Percentiles rank a stretch among this genome's conserved stretches.
phyloP scores from a whole-genome alignment of 2,113 vertebrate genomes.

The Tor tambroides region DNA sequence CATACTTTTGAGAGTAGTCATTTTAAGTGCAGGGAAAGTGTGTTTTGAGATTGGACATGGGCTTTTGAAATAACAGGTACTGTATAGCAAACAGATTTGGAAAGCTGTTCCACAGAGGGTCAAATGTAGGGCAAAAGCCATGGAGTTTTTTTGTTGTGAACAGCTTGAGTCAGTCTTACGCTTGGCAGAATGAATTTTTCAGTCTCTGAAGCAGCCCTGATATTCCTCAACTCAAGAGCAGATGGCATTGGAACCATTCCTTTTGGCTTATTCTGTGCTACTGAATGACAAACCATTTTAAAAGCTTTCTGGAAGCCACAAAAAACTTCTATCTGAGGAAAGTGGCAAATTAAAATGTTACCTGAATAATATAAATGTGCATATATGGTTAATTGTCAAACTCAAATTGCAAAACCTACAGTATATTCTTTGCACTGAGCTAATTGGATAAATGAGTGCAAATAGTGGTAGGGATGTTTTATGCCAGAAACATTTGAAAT shows the following conservation, averaged over 20 bases:
- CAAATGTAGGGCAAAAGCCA: constrained; percentile 20
- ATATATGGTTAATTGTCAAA: background rate
- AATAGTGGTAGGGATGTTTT: too few relatives aligned
- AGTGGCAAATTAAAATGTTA: background rate
- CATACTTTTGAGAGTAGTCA: background rate
- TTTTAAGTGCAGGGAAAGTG: background rate
- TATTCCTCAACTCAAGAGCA: constrained; percentile 33
- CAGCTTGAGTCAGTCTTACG: constrained; percentile 22
- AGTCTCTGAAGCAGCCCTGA: background rate
- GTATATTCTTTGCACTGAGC: background rate
- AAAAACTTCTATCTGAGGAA: background rate
- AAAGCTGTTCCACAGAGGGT: constrained; percentile 17
- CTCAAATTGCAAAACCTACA: background rate
- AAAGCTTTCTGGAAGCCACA: constrained; percentile 14
- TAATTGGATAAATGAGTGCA: background rate
- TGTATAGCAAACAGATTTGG: background rate
- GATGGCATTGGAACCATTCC: constrained; percentile 27
- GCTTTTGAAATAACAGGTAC: background rate
- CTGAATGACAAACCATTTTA: background rate
- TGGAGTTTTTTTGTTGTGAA: background rate
- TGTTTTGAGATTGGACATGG: background rate
- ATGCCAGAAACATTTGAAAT: background rate
- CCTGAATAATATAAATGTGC: background rate
- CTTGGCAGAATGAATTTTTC: constrained; percentile 11
- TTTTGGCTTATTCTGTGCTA: background rate